Base-by-base conservation (phyloP, 2,888 invertebrate genomes). In the Falcaria lacertinaria region DNA sequence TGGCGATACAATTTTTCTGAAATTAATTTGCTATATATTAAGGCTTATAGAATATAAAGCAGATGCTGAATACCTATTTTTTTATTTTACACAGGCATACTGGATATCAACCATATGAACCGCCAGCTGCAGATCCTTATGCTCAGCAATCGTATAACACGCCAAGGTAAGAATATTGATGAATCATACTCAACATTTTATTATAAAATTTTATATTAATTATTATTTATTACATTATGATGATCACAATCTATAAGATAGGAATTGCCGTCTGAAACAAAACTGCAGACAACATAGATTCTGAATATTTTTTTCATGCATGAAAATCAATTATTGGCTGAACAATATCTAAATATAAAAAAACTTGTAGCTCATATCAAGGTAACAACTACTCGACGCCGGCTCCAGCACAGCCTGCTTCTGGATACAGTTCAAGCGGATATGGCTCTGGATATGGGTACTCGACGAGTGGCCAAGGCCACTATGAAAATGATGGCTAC, bases 251-350 rank as follows among this genome's bases (percentile, higher is more conserved):
- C 66, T 69, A 57, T 52, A 50, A 70, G 80, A 85, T 87, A 86
- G 86, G 85, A 86, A 87, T 85, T 86, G 86, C 86, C 86, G 83
- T 86, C 86, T 84, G 72, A 86, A 54, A 86, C 84, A 79, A 52
- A 86, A 47, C 78, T 87, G 87, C 84, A 81, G 86, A 87, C 57
- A 71, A 41, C 58, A 57, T 65, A 60, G 55, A 68, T 67, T 64
- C 84, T 85, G 85, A 85, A 44, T 14, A 44, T 33, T 34, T 17
- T 25, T 15, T 36, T 1, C 15, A 41, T 32, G 19, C 15, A 17
- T 34, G 1, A 15, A 17, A 14, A 33, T 6, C 14, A 13, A 6
- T n/a, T 3, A 32, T 5, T 34, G 34, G 32, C 35, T 8, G 40
- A 0, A 1, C 32, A n/a, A 13, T 15, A 6, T n/a, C 28, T 16